A percentile compares a stretch with the other conserved stretches of the same genome.
Evolutionary conservation across 2,888 invertebrate species (phyloP).

Genomic region (Oligia strigilis): DNA sequence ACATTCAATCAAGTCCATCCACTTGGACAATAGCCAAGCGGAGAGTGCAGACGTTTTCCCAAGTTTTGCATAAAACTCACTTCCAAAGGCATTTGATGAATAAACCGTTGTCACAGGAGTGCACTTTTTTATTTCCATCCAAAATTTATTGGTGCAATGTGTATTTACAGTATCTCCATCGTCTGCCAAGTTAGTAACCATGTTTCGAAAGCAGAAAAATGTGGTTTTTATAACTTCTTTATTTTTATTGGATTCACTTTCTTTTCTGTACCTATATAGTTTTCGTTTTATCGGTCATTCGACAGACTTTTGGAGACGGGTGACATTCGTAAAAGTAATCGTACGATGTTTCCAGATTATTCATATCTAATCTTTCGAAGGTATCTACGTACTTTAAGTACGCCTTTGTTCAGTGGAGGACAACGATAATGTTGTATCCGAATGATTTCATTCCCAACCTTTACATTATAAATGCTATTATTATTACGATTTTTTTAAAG

Average conservation of each 20-base stretch:
- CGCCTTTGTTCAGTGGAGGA: slow-evolving; percentile 48
- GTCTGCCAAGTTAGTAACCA: slow-evolving; percentile 78
- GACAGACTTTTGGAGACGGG: slow-evolving; percentile 54
- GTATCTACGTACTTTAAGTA: slow-evolving; percentile 25
- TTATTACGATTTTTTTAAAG: not conserved
- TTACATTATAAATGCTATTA: not conserved
- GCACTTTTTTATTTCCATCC: slow-evolving; percentile 71
- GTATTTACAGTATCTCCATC: slow-evolving; percentile 77
- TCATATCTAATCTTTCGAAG: slow-evolving; percentile 66
- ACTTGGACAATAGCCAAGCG: slow-evolving; percentile 79
- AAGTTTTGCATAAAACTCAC: slow-evolving; percentile 82
- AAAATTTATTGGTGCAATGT: slow-evolving; percentile 80
- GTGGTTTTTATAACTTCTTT: slow-evolving; percentile 69
- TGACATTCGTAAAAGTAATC: slow-evolving; percentile 67
- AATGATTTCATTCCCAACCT: slow-evolving; percentile 12
- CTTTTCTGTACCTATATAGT: slow-evolving; percentile 62
- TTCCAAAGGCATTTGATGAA: slow-evolving; percentile 81
- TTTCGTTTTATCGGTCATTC: slow-evolving; percentile 70
- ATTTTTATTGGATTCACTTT: slow-evolving; percentile 68
- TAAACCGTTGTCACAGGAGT: slow-evolving; percentile 73
- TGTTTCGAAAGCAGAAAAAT: slow-evolving; percentile 71
- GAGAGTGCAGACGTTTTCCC: slow-evolving; percentile 79
- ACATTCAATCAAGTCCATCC: slow-evolving; percentile 67
- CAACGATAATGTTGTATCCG: slow-evolving; percentile 26
- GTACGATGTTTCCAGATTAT: slow-evolving; percentile 66